Percentiles rank a stretch among this genome's conserved stretches.
phyloP scores from a whole-genome alignment of 2,888 invertebrate genomes.

The Hesperia comma region DNA sequence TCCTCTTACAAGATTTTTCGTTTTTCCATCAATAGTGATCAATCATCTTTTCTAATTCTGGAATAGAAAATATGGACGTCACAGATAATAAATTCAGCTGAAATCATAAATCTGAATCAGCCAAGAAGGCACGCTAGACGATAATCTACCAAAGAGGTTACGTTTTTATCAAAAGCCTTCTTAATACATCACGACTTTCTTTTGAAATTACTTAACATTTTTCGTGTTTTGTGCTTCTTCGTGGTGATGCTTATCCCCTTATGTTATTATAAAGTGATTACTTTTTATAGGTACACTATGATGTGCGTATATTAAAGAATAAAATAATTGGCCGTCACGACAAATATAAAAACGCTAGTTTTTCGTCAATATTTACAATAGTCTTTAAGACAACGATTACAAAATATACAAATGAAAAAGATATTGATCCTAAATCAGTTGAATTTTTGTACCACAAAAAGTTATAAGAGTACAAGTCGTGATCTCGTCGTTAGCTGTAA shows the following conservation, averaged over 20 bases:
- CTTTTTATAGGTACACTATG: no score
- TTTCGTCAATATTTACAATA: no score
- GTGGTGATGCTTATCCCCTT: no score
- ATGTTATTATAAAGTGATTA: no score
- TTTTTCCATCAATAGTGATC: conserved; percentile 31
- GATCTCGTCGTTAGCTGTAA: conserved; percentile 56
- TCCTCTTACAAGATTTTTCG: conserved; percentile 10
- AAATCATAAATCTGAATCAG: conserved; percentile 71
- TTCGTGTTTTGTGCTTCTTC: no score
- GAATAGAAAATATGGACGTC: conserved; percentile 33
- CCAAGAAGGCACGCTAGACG: conserved; percentile 63
- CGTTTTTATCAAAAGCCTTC: conserved; percentile 49
- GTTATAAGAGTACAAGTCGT: conserved; percentile 28
- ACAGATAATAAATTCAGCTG: conserved; percentile 42
- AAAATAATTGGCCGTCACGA: no score
- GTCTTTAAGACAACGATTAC: no score
- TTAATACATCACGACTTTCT: conserved; percentile 54
- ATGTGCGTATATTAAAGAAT: no score
- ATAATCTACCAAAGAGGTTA: conserved; percentile 76
- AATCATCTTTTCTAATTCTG: conserved; percentile 33
- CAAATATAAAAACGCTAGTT: no score
- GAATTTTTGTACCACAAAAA: neutral
- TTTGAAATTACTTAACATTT: neutral
- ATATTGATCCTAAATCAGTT: no score
- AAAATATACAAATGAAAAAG: no score